Conservation (phyloP, 2,113 vertebrate genomes). For the Myxocyprinus asiaticus region DNA sequence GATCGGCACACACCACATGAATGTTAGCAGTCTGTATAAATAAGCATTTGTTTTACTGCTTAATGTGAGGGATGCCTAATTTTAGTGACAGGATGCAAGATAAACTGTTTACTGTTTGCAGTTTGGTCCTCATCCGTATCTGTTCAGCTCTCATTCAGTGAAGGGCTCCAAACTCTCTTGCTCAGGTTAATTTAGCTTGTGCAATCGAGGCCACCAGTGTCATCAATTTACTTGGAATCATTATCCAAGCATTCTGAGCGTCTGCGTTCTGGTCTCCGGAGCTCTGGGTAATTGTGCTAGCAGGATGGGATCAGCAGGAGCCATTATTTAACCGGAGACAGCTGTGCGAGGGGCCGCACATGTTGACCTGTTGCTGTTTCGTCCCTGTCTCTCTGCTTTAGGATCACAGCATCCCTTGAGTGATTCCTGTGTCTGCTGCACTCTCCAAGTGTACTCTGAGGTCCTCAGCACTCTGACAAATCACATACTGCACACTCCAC, state of each 20-base stretch:
- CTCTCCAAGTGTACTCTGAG: slow-evolving; percentile 8
- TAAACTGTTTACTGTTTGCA: slow-evolving; percentile 11
- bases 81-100: neutral
- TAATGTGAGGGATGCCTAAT: slow-evolving; percentile 7
- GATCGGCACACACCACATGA: neutral
- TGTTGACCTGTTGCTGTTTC: slow-evolving; percentile 60
- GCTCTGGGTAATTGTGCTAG: slow-evolving; percentile 63
- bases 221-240: slow-evolving; percentile 64
- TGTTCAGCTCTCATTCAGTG: slow-evolving; percentile 20
- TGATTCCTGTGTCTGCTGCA: slow-evolving; percentile 32
- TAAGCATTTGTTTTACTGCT: neutral
- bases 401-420: slow-evolving; percentile 44
- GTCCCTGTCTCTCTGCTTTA: slow-evolving; percentile 55
- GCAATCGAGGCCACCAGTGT: slow-evolving; percentile 54
- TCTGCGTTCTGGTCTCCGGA: slow-evolving; percentile 55
- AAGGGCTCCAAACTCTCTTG: slow-evolving; percentile 34
- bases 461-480: slow-evolving; percentile 5
- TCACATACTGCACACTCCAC: neutral
- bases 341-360: slow-evolving; percentile 48
- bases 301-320: slow-evolving; percentile 62
- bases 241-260: slow-evolving; percentile 58
- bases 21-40: neutral
- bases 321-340: slow-evolving; percentile 60
- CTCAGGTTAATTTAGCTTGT: slow-evolving; percentile 58
- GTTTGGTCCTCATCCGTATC: slow-evolving; percentile 33